Base-by-base conservation (phyloP, 2,888 invertebrate genomes). In the Tetragnatha montana region DNA sequence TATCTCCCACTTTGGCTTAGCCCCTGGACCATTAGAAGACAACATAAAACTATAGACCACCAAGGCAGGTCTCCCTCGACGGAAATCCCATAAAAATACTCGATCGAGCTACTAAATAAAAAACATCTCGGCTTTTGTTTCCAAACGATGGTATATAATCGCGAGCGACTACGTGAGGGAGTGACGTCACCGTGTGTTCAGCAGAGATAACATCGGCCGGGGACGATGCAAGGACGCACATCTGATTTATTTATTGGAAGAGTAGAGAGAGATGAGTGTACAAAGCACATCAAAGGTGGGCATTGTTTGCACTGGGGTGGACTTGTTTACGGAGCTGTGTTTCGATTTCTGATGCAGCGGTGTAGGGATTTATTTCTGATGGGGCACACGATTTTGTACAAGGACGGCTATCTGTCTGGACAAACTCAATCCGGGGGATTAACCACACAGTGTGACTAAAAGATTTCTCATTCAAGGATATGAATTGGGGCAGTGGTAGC, bases 241-340 rank as follows among this genome's bases (percentile, higher is more conserved):
- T 79, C 69, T 70, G 79, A 85, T 85, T 85, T 85, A 85, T 85
- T 85, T 85, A 85, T 85, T 85, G 79, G 79, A 17, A 60, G 78
- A 85, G 71, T 79, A 50, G 35, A 35, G 35, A 35, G 35, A 35
- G 79, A 79, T 85, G 79, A 71, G 50, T 70, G 51, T 79, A 79
- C 12, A 71, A 70, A 71, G 50, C 22, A 49, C n/a, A 47, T 47
- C 19, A 85, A 85, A 79, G 71, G 47, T 49, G 71, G 79, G 70
- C 22, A 69, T 21, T 85, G 70, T 85, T 85, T 85, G 85, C 22
- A 78, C 71, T 81, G 51, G 78, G 47, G 35, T 49, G 49, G 21
- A 71, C 8, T 76, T 76, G 76, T 76, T 76, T 76, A 76, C 76
- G 19, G 19, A 76, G 50, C 50, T 10, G 10, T 50, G 60, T 60